A percentile compares a stretch with the other conserved stretches of the same genome.
phyloP scores from a whole-genome alignment of 2,113 vertebrate genomes.

The Odontesthes bonariensis region DNA sequence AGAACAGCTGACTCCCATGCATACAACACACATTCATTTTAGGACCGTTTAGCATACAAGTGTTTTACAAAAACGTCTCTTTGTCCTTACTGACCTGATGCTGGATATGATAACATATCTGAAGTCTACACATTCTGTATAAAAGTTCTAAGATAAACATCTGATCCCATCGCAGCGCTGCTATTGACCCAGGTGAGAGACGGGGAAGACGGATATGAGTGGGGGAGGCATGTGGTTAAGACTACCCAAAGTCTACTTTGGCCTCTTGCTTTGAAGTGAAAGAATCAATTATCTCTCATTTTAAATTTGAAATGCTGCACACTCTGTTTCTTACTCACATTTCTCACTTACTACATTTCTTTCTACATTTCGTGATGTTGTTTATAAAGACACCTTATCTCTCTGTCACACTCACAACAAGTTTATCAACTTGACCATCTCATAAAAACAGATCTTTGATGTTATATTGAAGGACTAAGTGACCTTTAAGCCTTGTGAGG shows the following conservation, averaged over 20 bases:
- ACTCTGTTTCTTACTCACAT: background rate
- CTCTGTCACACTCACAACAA: constrained; percentile 2
- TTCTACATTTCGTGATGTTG: background rate
- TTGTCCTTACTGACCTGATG: background rate
- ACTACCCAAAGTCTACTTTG: constrained; percentile 22
- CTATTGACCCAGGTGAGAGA: constrained; percentile 38
- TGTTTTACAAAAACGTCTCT: background rate
- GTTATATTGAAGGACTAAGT: background rate
- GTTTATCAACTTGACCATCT: constrained; percentile 6
- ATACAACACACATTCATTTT: background rate
- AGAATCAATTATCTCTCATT: constrained; percentile 20
- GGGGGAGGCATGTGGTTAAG: constrained; percentile 16
- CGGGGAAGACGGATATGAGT: background rate
- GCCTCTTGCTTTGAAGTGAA: constrained; percentile 59
- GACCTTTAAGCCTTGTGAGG: background rate
- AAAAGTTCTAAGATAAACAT: constrained; percentile 49
- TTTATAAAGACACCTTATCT: background rate
- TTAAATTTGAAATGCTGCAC: constrained; percentile 6
- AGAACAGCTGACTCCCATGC: constrained; percentile 34
- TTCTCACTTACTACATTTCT: background rate
- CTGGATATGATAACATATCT: background rate
- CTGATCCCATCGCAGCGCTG: constrained; percentile 38
- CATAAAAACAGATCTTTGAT: constrained; percentile 23
- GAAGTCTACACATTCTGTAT: constrained; percentile 27
- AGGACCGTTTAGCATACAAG: background rate